These are phyloP conservation scores for Zaprionus tsacasi DNA, from an alignment of 1,140 invertebrate species.

Conservation along the genomic window DNA sequence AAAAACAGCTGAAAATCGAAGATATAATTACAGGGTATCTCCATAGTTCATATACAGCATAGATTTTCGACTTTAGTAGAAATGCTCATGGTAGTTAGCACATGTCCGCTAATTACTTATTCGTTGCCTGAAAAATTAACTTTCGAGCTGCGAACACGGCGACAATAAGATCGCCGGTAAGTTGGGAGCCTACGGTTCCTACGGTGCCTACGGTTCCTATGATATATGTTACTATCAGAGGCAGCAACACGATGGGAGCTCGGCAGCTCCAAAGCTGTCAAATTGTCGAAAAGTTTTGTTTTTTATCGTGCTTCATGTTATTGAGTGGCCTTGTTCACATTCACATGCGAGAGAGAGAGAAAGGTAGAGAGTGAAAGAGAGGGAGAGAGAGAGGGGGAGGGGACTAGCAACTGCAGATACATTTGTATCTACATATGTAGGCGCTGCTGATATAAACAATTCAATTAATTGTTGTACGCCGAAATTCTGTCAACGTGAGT, in stretches of 20 bases:
- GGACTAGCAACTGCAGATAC: constrained; percentile 47
- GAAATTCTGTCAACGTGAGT: constrained; percentile 55
- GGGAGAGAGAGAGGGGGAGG: neutral
- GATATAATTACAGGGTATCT: constrained; percentile 7
- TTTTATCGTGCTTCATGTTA: constrained; percentile 74
- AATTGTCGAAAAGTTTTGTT: constrained; percentile 75
- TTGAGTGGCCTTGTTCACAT: constrained; percentile 77
- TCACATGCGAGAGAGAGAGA: constrained; percentile 22
- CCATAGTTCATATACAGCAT: neutral
- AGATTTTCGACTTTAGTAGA: constrained; percentile 20
- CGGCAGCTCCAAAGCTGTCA: constrained; percentile 74
- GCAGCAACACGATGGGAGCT: neutral
- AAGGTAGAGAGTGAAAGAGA: constrained; percentile 10
- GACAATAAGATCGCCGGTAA: constrained; percentile 69
- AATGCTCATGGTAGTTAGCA: constrained; percentile 76
- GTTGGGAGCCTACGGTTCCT: constrained; percentile 22
- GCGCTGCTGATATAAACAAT: constrained; percentile 70
- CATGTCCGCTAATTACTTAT: constrained; percentile 78
- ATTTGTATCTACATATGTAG: constrained; percentile 78
- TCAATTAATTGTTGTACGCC: constrained; percentile 78
- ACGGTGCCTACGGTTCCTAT: neutral
- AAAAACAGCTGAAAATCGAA: no score
- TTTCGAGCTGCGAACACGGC: constrained; percentile 52
- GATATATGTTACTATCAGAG: constrained; percentile 19
- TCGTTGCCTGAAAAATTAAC: constrained; percentile 83